A percentile compares a stretch with the other conserved stretches of the same genome.
Evolutionary conservation across 2,888 invertebrate genomes (phyloP).

Genomic region (Platypus cylindrus): DNA sequence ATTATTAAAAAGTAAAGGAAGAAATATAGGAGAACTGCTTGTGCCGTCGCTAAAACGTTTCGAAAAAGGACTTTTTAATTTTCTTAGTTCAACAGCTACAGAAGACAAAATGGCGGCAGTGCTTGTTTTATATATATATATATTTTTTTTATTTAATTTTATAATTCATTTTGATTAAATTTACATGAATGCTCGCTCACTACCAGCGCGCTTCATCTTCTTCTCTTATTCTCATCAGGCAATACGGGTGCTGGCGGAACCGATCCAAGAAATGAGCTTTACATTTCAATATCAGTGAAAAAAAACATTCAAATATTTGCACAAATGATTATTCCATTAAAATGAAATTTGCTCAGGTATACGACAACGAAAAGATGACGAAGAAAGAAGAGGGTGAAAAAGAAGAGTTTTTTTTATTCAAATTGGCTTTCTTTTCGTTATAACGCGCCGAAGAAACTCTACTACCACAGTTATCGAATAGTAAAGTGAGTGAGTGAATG

Average conservation of each 20-base stretch:
- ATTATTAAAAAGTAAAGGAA: too few species aligned
- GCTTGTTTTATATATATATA: too few species aligned
- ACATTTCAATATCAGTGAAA: slow-evolving; percentile 38
- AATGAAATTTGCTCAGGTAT: slow-evolving; percentile 38
- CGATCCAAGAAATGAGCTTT: slow-evolving; percentile 31
- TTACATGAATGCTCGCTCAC: slow-evolving; percentile 35
- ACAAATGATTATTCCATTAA: slow-evolving; percentile 41
- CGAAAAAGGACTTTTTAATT: too few species aligned
- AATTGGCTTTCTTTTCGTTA: slow-evolving; percentile 24
- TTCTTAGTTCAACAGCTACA: too few species aligned
- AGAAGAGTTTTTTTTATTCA: slow-evolving; percentile 26
- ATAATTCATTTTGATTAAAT: slow-evolving; percentile 38
- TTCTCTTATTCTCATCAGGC: background rate
- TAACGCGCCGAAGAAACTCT: slow-evolving; percentile 9
- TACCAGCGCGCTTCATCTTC: slow-evolving; percentile 26
- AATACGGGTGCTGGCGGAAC: slow-evolving; percentile 4
- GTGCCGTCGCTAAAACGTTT: too few species aligned
- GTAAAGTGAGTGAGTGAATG: background rate
- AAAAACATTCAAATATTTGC: slow-evolving; percentile 40
- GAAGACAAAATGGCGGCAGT: too few species aligned
- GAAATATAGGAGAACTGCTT: too few species aligned
- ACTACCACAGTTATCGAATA: slow-evolving; percentile 1
- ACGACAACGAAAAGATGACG: slow-evolving; percentile 9
- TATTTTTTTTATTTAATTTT: too few species aligned
- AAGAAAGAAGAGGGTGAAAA: background rate